Evolutionary conservation across 2,888 invertebrate species (phyloP).

Genomic region (Macaria liturata): DNA sequence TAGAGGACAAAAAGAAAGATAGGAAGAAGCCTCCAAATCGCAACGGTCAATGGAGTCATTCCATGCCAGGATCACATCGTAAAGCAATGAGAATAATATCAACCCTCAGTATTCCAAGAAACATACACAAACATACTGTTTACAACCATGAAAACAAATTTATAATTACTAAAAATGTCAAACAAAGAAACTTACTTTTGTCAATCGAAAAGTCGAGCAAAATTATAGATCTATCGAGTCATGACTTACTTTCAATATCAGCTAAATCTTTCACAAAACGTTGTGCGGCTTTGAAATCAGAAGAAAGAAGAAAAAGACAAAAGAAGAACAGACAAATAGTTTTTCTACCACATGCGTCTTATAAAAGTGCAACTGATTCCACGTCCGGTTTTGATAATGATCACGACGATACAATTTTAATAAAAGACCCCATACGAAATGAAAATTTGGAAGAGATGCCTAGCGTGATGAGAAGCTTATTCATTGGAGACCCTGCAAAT

Average conservation of each 20-base stretch:
- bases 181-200: constrained; percentile 41
- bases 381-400: constrained; percentile 30
- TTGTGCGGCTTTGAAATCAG: constrained; percentile 41
- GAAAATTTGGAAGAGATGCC: constrained; percentile 40
- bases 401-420: not conserved
- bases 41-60: constrained; percentile 42
- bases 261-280: constrained; percentile 52
- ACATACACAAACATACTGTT: constrained; percentile 40
- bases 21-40: constrained; percentile 11
- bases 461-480: constrained; percentile 48
- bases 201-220: constrained; percentile 40
- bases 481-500: constrained; percentile 41
- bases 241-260: constrained; percentile 55
- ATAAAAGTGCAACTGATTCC: constrained; percentile 39
- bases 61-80: constrained; percentile 48
- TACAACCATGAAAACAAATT: not conserved
- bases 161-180: constrained; percentile 32
- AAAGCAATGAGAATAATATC: constrained; percentile 59
- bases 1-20: constrained; percentile 15
- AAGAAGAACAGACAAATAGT: constrained; percentile 40
- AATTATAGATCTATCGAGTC: constrained; percentile 44
- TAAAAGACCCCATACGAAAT: constrained; percentile 15
- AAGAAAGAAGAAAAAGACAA: constrained; percentile 19
- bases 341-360: constrained; percentile 42
- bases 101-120: constrained; percentile 67